phyloP scores from a whole-genome alignment of 2,113 vertebrate species.

The Pantherophis guttatus region DNA sequence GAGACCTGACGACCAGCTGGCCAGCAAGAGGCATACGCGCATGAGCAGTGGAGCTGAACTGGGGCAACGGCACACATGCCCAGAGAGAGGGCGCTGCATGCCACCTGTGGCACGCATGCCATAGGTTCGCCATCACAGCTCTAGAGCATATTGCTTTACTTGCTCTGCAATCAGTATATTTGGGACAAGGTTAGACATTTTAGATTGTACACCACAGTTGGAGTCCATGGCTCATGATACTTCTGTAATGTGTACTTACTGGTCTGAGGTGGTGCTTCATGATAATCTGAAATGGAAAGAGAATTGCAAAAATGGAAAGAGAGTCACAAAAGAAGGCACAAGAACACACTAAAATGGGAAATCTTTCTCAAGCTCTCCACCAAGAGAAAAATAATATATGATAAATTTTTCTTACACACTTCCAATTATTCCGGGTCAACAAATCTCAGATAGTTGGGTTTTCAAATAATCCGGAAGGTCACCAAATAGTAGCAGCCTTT shows the following conservation, averaged over 20 bases:
- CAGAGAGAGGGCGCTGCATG: no score
- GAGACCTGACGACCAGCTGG: no score
- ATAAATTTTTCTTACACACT: not conserved
- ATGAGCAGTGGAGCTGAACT: no score
- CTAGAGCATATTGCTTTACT: not conserved
- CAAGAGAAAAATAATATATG: not conserved
- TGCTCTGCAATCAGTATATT: not conserved
- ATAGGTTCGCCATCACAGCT: no score
- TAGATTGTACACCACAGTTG: not conserved
- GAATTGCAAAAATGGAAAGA: not conserved
- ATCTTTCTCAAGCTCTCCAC: not conserved
- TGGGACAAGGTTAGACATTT: not conserved
- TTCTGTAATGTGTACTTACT: not conserved
- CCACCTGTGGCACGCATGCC: no score
- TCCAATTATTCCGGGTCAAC: not conserved
- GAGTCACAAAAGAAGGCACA: not conserved
- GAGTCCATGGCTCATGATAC: not conserved
- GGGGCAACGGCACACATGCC: no score
- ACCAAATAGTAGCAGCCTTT: not conserved
- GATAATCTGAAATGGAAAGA: slow-evolving; percentile 18
- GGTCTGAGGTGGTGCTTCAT: not conserved
- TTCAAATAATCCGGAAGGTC: not conserved
- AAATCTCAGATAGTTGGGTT: not conserved
- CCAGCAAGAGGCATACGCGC: no score
- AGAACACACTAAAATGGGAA: not conserved